phyloP scores from a whole-genome alignment of 2,888 invertebrate genomes.

The Corbicula japonica region DNA sequence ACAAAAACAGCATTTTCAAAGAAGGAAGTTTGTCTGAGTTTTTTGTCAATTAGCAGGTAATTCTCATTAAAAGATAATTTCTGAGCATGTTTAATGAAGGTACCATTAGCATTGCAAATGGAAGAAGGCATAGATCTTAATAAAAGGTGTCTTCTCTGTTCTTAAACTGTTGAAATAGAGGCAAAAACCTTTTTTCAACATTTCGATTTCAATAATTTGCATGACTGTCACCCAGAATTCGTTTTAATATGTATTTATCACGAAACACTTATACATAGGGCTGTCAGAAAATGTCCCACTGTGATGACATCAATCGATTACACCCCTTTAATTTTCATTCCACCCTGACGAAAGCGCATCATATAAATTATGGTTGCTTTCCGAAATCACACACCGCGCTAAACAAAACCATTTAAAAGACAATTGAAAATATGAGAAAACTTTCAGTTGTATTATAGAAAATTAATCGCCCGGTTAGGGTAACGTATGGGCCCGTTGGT shows the following conservation, averaged over 20 bases:
- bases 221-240: not conserved
- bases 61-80: too few relatives aligned
- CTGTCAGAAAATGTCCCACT: slow-evolving; percentile 45
- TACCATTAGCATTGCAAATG: too few relatives aligned
- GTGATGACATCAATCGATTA: slow-evolving; percentile 55
- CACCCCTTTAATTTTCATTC: slow-evolving; percentile 65
- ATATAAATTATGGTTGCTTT: slow-evolving; percentile 41
- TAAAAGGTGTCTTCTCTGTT: too few relatives aligned
- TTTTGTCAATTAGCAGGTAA: too few relatives aligned
- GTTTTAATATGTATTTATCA: slow-evolving; percentile 8
- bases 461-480: slow-evolving; percentile 51
- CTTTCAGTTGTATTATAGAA: slow-evolving; percentile 50
- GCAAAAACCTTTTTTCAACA: not conserved
- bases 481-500: slow-evolving; percentile 28
- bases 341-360: slow-evolving; percentile 45
- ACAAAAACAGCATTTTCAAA: too few relatives aligned
- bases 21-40: too few relatives aligned
- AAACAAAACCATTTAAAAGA: slow-evolving; percentile 58
- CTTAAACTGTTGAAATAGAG: too few relatives aligned
- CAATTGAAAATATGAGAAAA: slow-evolving; percentile 47
- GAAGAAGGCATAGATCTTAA: too few relatives aligned
- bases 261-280: slow-evolving; percentile 3
- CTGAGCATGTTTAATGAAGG: too few relatives aligned
- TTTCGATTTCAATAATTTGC: not conserved
- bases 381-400: slow-evolving; percentile 48